Evolutionary conservation across 2,888 invertebrate species (phyloP).

Genomic region (Macaria notata): DNA sequence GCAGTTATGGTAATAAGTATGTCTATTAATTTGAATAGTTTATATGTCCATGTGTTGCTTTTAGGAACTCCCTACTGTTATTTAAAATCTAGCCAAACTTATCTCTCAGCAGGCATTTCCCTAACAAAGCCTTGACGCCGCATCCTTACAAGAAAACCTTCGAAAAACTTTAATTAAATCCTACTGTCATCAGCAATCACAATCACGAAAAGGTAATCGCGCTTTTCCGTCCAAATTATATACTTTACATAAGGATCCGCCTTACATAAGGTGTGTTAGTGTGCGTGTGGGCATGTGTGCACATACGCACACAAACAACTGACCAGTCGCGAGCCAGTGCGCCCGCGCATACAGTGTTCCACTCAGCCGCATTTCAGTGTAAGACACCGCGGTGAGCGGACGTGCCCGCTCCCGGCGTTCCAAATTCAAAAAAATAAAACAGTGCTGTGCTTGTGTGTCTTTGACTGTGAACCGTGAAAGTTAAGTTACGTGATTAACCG

Average conservation of each 20-base stretch:
- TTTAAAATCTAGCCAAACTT: too few relatives aligned
- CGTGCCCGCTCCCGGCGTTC: constrained; percentile 46
- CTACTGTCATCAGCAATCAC: constrained; percentile 40
- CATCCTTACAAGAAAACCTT: constrained; percentile 37
- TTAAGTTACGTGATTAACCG: constrained; percentile 24
- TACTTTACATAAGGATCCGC: constrained; percentile 43
- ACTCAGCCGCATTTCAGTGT: constrained; percentile 77
- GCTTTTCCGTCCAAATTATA: constrained; percentile 67
- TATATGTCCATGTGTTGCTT: too few relatives aligned
- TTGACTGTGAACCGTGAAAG: constrained; percentile 42
- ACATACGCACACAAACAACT: constrained; percentile 33
- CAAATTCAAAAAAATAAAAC: constrained; percentile 37
- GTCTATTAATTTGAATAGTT: too few relatives aligned
- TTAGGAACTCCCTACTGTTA: too few relatives aligned
- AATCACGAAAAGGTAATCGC: constrained; percentile 60
- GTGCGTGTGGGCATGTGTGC: constrained; percentile 39
- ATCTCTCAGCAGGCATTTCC: too few relatives aligned
- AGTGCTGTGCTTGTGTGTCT: constrained; percentile 47
- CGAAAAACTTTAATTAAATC: constrained; percentile 38
- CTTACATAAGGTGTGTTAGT: constrained; percentile 58
- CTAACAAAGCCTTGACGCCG: constrained; percentile 16
- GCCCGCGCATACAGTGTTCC: constrained; percentile 70
- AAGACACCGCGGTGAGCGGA: constrained; percentile 51
- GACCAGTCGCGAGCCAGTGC: constrained; percentile 57
- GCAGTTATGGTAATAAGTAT: too few relatives aligned